Conservation (phyloP, 2,113 vertebrate species). For the Abramis brama region DNA sequence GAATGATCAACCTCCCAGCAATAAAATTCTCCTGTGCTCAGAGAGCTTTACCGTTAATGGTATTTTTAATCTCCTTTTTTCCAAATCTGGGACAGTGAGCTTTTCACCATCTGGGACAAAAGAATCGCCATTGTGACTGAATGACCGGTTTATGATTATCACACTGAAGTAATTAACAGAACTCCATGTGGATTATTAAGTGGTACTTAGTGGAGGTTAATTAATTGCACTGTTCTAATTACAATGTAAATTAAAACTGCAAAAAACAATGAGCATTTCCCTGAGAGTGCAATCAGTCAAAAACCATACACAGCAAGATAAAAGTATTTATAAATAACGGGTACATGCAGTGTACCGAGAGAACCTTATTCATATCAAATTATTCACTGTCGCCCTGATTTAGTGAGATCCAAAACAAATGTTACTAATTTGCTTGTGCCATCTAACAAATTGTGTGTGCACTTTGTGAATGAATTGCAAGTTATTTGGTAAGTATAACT, state of each 20-base stretch:
- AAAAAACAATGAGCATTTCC: slow-evolving; percentile 40
- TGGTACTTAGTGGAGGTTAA: slow-evolving; percentile 55
- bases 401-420: neutral
- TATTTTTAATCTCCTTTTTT: slow-evolving; percentile 23
- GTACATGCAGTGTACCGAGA: neutral
- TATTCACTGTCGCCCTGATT: neutral
- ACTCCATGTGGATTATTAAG: slow-evolving; percentile 51
- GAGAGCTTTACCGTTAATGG: neutral
- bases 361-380: neutral
- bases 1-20: slow-evolving; percentile 5
- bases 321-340: neutral
- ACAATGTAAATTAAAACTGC: slow-evolving; percentile 53
- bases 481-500: neutral
- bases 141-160: slow-evolving; percentile 47
- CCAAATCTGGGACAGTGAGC: slow-evolving; percentile 29
- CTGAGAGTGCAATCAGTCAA: slow-evolving; percentile 39
- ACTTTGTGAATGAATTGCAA: neutral
- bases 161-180: slow-evolving; percentile 53
- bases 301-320: slow-evolving; percentile 23
- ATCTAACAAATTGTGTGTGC: neutral
- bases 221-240: slow-evolving; percentile 54
- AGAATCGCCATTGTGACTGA: slow-evolving; percentile 26
- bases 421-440: neutral
- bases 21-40: neutral
- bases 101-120: slow-evolving; percentile 38